Evolutionary conservation across 1,140 invertebrate species (phyloP).

Genomic region (Drepana arcuata): DNA sequence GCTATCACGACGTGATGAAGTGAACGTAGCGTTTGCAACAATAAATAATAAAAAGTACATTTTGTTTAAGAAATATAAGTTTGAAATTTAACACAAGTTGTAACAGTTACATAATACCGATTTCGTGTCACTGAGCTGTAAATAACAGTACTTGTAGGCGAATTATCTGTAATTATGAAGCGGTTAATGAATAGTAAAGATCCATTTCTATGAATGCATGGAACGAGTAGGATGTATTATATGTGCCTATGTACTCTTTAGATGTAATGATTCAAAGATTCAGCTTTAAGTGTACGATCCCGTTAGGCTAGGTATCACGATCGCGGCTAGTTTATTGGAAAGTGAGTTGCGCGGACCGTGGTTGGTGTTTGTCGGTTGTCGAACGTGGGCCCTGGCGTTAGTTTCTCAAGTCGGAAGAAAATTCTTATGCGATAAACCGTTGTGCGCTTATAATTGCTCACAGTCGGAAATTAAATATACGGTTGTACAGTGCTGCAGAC

Average conservation of each 20-base stretch:
- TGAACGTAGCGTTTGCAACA: conserved; percentile 18
- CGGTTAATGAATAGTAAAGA: too few species aligned
- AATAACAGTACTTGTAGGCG: conserved; percentile 7
- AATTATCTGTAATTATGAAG: too few species aligned
- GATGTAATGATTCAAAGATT: conserved; percentile 34
- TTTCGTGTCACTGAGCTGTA: conserved; percentile 1
- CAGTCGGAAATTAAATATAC: too few species aligned
- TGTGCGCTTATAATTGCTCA: too few species aligned
- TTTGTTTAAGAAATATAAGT: too few species aligned
- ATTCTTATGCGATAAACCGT: conserved; percentile 21
- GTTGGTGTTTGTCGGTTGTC: conserved; percentile 35
- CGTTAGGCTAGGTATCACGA: conserved; percentile 64
- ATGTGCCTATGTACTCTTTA: too few species aligned
- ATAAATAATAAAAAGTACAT: too few species aligned
- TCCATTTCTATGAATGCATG: too few species aligned
- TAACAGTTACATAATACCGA: conserved; percentile 1
- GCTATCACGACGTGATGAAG: conserved; percentile 16
- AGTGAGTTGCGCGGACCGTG: conserved; percentile 55
- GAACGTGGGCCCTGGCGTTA: conserved; percentile 23
- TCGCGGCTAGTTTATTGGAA: conserved; percentile 63
- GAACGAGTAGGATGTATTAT: too few species aligned
- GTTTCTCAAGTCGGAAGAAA: conserved; percentile 42
- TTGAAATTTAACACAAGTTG: conserved; percentile 3
- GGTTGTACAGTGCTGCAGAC: too few species aligned
- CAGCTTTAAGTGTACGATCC: conserved; percentile 48